Evolutionary conservation across 2,888 invertebrate genomes (phyloP).

Genomic region (Acrocyrtus sp.): DNA sequence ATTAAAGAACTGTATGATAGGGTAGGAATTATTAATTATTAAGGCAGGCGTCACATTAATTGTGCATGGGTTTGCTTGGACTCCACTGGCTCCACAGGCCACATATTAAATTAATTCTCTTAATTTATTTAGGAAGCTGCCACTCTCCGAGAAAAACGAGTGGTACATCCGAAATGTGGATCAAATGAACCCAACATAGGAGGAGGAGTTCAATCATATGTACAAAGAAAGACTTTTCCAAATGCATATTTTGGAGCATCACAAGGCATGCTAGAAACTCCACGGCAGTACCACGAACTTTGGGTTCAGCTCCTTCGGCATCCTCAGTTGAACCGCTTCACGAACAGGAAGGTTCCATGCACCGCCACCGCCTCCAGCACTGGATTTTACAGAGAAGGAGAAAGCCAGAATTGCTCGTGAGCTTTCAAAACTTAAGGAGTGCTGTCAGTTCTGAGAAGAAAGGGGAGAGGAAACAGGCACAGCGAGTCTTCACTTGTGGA

Average conservation of each 20-base stretch:
- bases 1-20: conserved; percentile 46
- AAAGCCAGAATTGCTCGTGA: conserved; percentile 30
- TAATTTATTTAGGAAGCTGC: conserved; percentile 69
- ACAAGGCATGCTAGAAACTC: conserved; percentile 72
- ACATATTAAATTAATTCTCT: conserved; percentile 7
- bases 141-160: conserved; percentile 71
- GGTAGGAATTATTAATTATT: too few species aligned
- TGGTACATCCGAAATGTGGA: conserved; percentile 73
- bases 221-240: conserved; percentile 69
- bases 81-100: too few species aligned
- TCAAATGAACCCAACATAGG: conserved; percentile 72
- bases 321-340: conserved; percentile 58
- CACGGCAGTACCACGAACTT: conserved; percentile 60
- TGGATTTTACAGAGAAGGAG: conserved; percentile 37
- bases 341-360: conserved; percentile 53
- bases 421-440: conserved; percentile 45
- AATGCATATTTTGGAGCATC: conserved; percentile 73
- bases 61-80: too few species aligned
- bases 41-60: too few species aligned
- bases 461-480: neutral
- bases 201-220: conserved; percentile 70
- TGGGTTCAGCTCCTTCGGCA: conserved; percentile 55
- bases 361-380: conserved; percentile 34
- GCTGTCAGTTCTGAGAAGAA: conserved; percentile 46
- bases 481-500: too few species aligned